phyloP scores from a whole-genome alignment of 2,797 vertebrate species.

The Fistularia commersonii region DNA sequence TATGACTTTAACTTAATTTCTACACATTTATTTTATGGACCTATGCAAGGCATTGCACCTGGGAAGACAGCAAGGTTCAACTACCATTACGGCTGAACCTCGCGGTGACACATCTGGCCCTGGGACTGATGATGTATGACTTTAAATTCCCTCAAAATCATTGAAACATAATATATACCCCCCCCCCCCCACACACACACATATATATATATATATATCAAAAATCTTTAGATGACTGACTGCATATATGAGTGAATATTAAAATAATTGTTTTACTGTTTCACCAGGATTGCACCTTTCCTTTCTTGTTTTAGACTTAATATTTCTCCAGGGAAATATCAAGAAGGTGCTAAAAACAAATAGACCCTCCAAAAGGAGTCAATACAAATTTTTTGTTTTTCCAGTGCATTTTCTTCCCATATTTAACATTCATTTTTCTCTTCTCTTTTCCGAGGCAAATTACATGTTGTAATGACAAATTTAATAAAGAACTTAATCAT shows the following conservation, averaged over 20 bases:
- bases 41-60: constrained; percentile 51
- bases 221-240: too few relatives aligned
- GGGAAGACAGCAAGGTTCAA: constrained; percentile 45
- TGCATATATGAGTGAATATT: constrained; percentile 4
- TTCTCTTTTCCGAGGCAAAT: too few relatives aligned
- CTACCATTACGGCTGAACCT: constrained; percentile 60
- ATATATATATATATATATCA: too few relatives aligned
- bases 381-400: neutral
- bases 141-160: neutral
- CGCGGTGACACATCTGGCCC: constrained; percentile 71
- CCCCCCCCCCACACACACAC: neutral
- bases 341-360: constrained; percentile 7
- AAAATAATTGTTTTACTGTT: constrained; percentile 3
- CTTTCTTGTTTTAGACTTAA: constrained; percentile 76
- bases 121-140: constrained; percentile 64
- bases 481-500: too few relatives aligned
- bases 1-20: neutral
- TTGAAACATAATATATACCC: neutral
- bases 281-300: constrained; percentile 65
- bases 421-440: too few relatives aligned
- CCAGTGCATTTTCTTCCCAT: too few relatives aligned
- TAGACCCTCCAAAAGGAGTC: neutral
- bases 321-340: constrained; percentile 6
- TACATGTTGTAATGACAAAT: too few relatives aligned
- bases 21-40: neutral